These are phyloP conservation scores for Anolis carolinensis DNA, from an alignment of 2,113 vertebrate genomes.

Conservation along the genomic window DNA sequence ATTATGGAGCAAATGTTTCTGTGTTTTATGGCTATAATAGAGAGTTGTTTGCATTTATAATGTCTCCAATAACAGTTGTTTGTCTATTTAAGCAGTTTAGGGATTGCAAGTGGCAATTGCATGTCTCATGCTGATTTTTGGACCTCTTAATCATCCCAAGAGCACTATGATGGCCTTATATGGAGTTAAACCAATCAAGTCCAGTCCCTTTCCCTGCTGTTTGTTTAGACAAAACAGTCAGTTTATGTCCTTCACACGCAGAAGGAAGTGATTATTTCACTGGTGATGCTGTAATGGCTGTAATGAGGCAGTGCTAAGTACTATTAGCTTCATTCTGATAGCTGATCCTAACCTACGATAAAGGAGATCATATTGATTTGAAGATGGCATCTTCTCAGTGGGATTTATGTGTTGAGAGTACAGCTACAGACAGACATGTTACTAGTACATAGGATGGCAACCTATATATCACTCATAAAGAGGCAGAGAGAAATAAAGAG, in stretches of 20 bases:
- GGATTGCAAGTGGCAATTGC: slow-evolving; percentile 26
- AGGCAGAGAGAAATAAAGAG: too few species aligned
- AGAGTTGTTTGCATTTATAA: background rate
- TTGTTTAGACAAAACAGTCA: background rate
- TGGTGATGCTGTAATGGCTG: slow-evolving; percentile 23
- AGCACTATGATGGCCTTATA: background rate
- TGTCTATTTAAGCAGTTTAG: slow-evolving; percentile 23
- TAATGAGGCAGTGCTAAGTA: background rate
- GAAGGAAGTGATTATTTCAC: slow-evolving; percentile 24
- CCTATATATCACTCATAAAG: too few species aligned
- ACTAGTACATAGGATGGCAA: too few species aligned
- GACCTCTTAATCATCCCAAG: slow-evolving; percentile 17
- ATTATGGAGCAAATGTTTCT: background rate
- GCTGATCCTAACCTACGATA: background rate
- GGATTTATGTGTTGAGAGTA: too few species aligned
- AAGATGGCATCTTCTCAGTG: background rate
- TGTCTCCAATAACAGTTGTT: background rate
- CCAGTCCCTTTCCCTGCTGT: background rate
- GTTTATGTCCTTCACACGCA: slow-evolving; percentile 16
- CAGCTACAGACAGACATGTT: too few species aligned
- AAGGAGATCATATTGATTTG: background rate
- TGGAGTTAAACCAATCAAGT: background rate
- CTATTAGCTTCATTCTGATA: slow-evolving; percentile 7
- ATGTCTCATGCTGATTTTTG: slow-evolving; percentile 8
- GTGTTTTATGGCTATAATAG: background rate